Evolutionary conservation across 2,113 vertebrate species (phyloP).

Genomic region (Rutilus rutilus): DNA sequence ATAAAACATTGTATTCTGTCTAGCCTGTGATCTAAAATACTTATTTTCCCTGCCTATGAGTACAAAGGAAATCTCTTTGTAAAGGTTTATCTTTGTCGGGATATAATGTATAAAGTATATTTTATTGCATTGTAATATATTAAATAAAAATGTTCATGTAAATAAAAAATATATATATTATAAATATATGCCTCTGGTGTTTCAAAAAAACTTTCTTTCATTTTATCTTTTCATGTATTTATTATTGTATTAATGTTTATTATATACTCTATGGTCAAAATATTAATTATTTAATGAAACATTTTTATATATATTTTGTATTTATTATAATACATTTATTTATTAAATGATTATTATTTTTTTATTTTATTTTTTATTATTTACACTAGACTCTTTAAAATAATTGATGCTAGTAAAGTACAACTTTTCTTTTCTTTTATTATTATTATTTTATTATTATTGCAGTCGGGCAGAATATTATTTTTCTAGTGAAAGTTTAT

Average conservation of each 20-base stretch:
- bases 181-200: neutral
- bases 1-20: neutral
- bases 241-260: too few species aligned
- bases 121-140: constrained; percentile 30
- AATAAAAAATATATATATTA: constrained; percentile 43
- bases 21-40: neutral
- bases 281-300: too few species aligned
- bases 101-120: neutral
- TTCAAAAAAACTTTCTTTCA: neutral
- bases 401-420: neutral
- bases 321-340: too few species aligned
- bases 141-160: constrained; percentile 20
- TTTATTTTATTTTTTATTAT: neutral
- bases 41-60: neutral
- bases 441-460: too few species aligned
- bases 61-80: constrained; percentile 8
- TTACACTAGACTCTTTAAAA: neutral
- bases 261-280: too few species aligned
- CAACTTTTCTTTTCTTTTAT: too few species aligned
- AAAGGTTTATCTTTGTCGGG: neutral
- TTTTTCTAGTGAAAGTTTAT: neutral
- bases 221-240: neutral
- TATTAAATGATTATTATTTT: too few species aligned
- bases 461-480: neutral
- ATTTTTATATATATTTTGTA: too few species aligned